These are phyloP conservation scores for Sialia sialis DNA, from an alignment of 2,113 vertebrate species.

Conservation along the genomic window DNA sequence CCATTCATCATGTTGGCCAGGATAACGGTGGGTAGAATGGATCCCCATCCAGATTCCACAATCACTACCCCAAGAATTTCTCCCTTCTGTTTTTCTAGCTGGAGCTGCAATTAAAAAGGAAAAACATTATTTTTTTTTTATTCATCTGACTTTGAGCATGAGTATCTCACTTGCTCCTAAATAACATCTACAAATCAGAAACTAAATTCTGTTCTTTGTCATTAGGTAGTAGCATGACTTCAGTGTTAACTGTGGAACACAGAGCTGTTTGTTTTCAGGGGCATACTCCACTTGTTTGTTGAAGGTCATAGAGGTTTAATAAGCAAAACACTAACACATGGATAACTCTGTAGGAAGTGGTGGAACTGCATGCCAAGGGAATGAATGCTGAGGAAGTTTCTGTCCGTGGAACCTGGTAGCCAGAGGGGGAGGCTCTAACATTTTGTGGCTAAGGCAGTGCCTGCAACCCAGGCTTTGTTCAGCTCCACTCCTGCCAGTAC, in stretches of 20 bases:
- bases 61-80: conserved; percentile 98
- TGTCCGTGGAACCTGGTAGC: neutral
- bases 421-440: neutral
- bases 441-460: neutral
- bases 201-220: neutral
- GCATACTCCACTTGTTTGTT: neutral
- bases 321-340: neutral
- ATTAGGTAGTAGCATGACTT: neutral
- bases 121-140: neutral
- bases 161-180: neutral
- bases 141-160: neutral
- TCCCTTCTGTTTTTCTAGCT: conserved; percentile 95
- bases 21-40: conserved; percentile 96
- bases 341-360: neutral
- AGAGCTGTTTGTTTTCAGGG: neutral
- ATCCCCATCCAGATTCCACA: conserved; percentile 98
- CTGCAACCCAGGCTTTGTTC: neutral
- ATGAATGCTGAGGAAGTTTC: neutral
- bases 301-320: neutral
- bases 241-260: neutral
- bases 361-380: neutral
- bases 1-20: conserved; percentile 99
- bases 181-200: neutral
- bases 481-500: neutral
- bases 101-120: conserved; percentile 77